Evolutionary conservation across 2,888 invertebrate genomes (phyloP).

Genomic region (Suillia variegata): DNA sequence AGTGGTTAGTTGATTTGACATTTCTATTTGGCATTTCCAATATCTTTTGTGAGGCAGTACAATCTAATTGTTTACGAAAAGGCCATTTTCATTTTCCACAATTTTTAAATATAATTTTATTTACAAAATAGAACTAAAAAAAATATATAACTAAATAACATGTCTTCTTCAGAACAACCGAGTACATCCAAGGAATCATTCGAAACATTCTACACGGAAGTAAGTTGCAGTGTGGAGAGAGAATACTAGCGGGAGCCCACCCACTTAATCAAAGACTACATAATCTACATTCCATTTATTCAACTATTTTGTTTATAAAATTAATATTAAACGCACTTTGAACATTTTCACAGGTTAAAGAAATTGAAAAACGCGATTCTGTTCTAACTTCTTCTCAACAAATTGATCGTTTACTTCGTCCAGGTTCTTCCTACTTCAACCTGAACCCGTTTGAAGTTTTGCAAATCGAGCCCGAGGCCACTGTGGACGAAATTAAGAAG

Average conservation of each 20-base stretch:
- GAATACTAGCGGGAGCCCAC: background rate
- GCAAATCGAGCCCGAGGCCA: conserved; percentile 87
- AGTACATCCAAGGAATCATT: conserved; percentile 70
- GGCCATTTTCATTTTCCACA: no score
- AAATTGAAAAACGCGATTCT: conserved; percentile 97
- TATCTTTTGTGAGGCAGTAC: no score
- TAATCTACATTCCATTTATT: no score
- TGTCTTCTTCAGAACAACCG: conserved; percentile 49
- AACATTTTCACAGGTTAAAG: conserved; percentile 80
- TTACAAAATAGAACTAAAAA: no score
- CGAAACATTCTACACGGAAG: conserved; percentile 83
- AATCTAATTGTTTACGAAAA: no score
- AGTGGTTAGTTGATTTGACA: no score
- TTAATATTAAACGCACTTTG: no score
- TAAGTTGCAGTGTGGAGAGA: conserved; percentile 59
- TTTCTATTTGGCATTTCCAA: no score
- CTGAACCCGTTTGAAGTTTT: conserved; percentile 93
- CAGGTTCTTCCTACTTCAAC: conserved; percentile 98
- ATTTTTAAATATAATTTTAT: no score
- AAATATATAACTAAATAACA: conserved; percentile 20
- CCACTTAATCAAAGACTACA: conserved; percentile 17
- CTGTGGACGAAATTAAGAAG: conserved; percentile 92
- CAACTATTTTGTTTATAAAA: no score
- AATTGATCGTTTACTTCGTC: conserved; percentile 91
- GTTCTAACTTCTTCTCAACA: conserved; percentile 96